Evolutionary conservation across 2,888 invertebrate species (phyloP).

Genomic region (Habroteleia sp.): DNA sequence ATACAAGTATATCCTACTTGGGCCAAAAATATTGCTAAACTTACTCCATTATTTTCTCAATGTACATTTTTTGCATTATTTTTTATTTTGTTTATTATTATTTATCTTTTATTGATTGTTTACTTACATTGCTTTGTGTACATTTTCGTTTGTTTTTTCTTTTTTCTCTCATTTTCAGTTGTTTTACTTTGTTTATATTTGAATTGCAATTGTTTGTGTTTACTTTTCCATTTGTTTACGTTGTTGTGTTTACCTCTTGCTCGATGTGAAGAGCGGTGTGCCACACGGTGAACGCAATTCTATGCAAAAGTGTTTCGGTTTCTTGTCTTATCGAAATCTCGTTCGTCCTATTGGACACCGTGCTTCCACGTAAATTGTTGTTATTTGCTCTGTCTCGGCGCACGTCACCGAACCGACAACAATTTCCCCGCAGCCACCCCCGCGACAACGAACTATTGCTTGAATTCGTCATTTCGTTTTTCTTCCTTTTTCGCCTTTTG

Average conservation of each 20-base stretch:
- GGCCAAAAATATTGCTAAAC: too few relatives aligned
- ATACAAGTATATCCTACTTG: too few relatives aligned
- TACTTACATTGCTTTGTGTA: too few relatives aligned
- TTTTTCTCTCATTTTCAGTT: too few relatives aligned
- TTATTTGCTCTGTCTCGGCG: slow-evolving; percentile 71
- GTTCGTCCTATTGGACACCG: slow-evolving; percentile 70
- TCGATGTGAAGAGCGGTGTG: slow-evolving; percentile 88
- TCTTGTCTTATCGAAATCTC: slow-evolving; percentile 81
- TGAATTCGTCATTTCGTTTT: slow-evolving; percentile 74
- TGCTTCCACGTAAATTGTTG: slow-evolving; percentile 65
- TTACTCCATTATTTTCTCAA: too few relatives aligned
- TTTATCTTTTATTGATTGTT: too few relatives aligned
- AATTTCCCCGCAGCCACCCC: slow-evolving; percentile 73
- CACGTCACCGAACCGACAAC: slow-evolving; percentile 73
- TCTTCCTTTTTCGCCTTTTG: too few relatives aligned
- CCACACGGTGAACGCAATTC: slow-evolving; percentile 89
- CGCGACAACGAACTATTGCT: slow-evolving; percentile 72
- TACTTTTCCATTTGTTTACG: background rate
- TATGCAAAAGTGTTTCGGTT: slow-evolving; percentile 85
- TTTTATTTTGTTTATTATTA: too few relatives aligned
- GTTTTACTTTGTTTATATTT: too few relatives aligned
- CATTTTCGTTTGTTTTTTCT: too few relatives aligned
- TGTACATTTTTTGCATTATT: too few relatives aligned
- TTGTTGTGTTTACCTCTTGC: slow-evolving; percentile 81
- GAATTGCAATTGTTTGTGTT: too few relatives aligned